phyloP scores from a whole-genome alignment of 2,888 invertebrate genomes.

The Chloroclysta siterata region DNA sequence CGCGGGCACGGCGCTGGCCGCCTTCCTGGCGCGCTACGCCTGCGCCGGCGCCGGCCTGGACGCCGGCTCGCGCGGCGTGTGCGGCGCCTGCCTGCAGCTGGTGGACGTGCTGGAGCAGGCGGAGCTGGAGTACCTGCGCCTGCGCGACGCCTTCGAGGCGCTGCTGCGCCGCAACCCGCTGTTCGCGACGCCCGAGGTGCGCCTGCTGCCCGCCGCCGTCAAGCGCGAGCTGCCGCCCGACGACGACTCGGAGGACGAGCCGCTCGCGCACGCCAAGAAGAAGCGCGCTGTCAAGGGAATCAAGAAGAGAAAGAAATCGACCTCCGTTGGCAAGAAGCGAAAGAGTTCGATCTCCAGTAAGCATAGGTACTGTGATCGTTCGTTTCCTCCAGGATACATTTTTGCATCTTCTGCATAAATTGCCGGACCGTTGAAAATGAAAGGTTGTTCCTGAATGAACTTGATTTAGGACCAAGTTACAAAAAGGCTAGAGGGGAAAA shows the following conservation, averaged over 20 bases:
- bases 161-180: slow-evolving; percentile 73
- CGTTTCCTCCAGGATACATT: too few relatives aligned
- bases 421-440: too few relatives aligned
- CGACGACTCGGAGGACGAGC: slow-evolving; percentile 70
- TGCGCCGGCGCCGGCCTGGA: slow-evolving; percentile 43
- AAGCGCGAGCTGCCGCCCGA: slow-evolving; percentile 52
- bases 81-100: slow-evolving; percentile 68
- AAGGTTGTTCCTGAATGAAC: too few relatives aligned
- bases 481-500: too few relatives aligned
- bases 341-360: slow-evolving; percentile 21
- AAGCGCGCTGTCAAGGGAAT: slow-evolving; percentile 58
- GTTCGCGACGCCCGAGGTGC: neutral
- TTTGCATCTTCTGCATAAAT: too few relatives aligned
- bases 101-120: slow-evolving; percentile 71
- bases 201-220: slow-evolving; percentile 33
- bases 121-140: slow-evolving; percentile 68
- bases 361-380: slow-evolving; percentile 10
- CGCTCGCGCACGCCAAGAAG: slow-evolving; percentile 68
- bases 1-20: slow-evolving; percentile 58
- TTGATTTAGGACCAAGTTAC: too few relatives aligned
- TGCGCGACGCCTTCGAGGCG: slow-evolving; percentile 70
- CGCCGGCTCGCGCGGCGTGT: slow-evolving; percentile 56
- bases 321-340: slow-evolving; percentile 50
- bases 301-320: slow-evolving; percentile 65
- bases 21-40: slow-evolving; percentile 61